Conservation (phyloP, 1,140 invertebrate species). For the Oryctes rhinoceros region DNA sequence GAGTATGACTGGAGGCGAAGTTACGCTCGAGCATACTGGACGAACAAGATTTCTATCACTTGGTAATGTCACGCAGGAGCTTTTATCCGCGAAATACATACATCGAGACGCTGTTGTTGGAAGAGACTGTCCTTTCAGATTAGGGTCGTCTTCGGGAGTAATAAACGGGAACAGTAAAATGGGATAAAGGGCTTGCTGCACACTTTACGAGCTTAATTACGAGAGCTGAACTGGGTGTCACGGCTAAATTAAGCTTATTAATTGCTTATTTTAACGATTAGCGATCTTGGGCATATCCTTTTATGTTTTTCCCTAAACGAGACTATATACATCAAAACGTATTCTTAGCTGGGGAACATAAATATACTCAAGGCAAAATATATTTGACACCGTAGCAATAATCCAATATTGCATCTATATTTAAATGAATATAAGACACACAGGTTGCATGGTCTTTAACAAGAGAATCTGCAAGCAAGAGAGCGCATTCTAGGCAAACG, state of each 20-base stretch:
- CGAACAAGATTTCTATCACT: background rate
- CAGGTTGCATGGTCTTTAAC: no score
- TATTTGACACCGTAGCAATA: no score
- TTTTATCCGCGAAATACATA: background rate
- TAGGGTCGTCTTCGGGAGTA: background rate
- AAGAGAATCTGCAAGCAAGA: no score
- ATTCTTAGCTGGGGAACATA: no score
- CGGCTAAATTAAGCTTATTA: background rate
- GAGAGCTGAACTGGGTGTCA: conserved; percentile 6
- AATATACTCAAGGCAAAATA: no score
- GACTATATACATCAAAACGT: no score
- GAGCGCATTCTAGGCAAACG: no score
- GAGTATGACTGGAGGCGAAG: background rate
- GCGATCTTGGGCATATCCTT: background rate
- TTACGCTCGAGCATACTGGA: background rate
- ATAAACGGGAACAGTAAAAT: conserved; percentile 9
- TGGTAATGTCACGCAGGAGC: background rate
- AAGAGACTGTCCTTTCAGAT: background rate
- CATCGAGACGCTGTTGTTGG: background rate
- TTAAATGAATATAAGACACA: no score
- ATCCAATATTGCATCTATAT: no score
- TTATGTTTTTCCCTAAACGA: background rate
- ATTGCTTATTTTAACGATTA: conserved; percentile 11
- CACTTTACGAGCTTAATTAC: conserved; percentile 9
- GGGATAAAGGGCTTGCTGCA: background rate